Conservation (phyloP, 2,888 invertebrate species). For the Aspidiotus rigidus region DNA sequence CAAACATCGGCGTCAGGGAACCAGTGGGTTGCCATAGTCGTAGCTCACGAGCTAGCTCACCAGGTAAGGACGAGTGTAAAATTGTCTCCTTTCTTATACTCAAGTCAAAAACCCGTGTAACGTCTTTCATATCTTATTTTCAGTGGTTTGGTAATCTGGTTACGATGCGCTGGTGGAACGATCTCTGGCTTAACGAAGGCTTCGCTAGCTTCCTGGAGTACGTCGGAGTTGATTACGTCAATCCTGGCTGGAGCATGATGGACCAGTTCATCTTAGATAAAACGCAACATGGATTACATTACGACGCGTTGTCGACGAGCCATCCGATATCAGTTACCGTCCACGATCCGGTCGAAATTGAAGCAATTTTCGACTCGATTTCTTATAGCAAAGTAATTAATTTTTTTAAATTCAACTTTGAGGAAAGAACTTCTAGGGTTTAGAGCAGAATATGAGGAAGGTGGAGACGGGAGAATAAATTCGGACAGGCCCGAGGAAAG, state of each 20-base stretch:
- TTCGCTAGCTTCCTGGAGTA: slow-evolving; percentile 76
- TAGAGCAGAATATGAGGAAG: no score
- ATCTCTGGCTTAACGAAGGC: slow-evolving; percentile 84
- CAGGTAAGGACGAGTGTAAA: slow-evolving; percentile 50
- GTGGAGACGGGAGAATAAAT: no score
- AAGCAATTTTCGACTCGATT: slow-evolving; percentile 64
- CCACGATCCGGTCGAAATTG: slow-evolving; percentile 59
- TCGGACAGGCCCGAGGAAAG: no score
- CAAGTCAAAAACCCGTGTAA: neutral
- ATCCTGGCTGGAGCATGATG: slow-evolving; percentile 59
- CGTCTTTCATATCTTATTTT: slow-evolving; percentile 36
- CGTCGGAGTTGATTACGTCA: slow-evolving; percentile 55
- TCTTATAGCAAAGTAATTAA: slow-evolving; percentile 58
- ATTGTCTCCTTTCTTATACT: neutral
- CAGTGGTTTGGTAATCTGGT: slow-evolving; percentile 84
- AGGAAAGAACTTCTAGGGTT: neutral
- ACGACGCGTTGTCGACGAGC: slow-evolving; percentile 60
- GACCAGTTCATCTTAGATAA: slow-evolving; percentile 61
- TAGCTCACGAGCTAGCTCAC: slow-evolving; percentile 65
- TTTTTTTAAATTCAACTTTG: slow-evolving; percentile 13
- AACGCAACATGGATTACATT: slow-evolving; percentile 56
- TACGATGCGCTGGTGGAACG: slow-evolving; percentile 90
- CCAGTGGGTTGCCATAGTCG: slow-evolving; percentile 57
- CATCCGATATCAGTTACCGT: slow-evolving; percentile 62
- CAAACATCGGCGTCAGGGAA: slow-evolving; percentile 57